Evolutionary conservation across 2,888 invertebrate genomes (phyloP).

Genomic region (Hermaeophaga mercurialis): DNA sequence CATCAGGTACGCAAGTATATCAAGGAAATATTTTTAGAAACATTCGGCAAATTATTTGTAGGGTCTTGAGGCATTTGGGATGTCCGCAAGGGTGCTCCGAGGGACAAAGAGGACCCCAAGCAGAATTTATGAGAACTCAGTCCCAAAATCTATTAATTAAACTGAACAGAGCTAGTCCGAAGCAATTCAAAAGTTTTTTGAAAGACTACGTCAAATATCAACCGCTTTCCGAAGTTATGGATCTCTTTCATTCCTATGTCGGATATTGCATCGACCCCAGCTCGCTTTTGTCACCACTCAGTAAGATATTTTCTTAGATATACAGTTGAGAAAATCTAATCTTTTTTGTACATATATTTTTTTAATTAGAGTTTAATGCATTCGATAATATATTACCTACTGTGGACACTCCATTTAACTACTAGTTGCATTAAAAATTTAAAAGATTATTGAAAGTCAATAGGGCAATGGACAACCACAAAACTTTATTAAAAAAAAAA

Average conservation of each 20-base stretch:
- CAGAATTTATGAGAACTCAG: conserved; percentile 88
- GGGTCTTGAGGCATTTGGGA: conserved; percentile 83
- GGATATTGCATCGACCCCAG: conserved; percentile 95
- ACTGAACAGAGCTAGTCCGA: conserved; percentile 71
- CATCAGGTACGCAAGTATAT: conserved; percentile 58
- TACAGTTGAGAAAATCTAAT: too few relatives aligned
- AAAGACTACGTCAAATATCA: conserved; percentile 78
- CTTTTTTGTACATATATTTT: too few relatives aligned
- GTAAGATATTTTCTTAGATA: too few relatives aligned
- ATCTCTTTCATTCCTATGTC: conserved; percentile 93
- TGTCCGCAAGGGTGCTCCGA: conserved; percentile 93
- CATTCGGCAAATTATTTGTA: not conserved
- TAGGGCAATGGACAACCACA: too few relatives aligned
- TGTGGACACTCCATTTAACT: too few relatives aligned
- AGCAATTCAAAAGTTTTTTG: conserved; percentile 69
- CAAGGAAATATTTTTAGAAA: not conserved
- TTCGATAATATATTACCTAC: too few relatives aligned
- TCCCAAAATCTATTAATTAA: conserved; percentile 79
- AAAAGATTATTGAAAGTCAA: too few relatives aligned
- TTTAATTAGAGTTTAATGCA: too few relatives aligned
- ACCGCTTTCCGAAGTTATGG: conserved; percentile 82
- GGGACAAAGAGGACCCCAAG: conserved; percentile 84
- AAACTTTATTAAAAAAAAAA: too few relatives aligned
- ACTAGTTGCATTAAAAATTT: too few relatives aligned
- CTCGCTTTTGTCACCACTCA: conserved; percentile 82